Conservation (phyloP, 2,888 invertebrate species). For the Eilema caniola region DNA sequence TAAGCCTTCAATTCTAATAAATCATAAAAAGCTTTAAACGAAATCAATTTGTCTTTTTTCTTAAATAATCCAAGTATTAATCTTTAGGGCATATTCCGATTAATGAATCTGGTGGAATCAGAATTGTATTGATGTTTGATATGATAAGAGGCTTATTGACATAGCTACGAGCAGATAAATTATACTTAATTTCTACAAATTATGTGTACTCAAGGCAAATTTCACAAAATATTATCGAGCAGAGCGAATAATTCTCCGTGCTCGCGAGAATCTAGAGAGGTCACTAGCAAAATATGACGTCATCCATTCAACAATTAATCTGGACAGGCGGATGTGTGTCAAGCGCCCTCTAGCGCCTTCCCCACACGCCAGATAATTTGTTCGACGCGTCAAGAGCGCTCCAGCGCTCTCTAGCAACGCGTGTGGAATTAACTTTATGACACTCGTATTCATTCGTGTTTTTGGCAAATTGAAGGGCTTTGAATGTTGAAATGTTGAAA, state of each 20-base stretch:
- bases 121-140: not conserved
- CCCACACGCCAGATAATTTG: slow-evolving; percentile 63
- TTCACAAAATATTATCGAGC: not conserved
- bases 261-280: slow-evolving; percentile 13
- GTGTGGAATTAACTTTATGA: slow-evolving; percentile 54
- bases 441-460: slow-evolving; percentile 42
- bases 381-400: slow-evolving; percentile 57
- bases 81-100: not conserved
- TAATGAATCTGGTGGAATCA: too few species aligned
- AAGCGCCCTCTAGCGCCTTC: slow-evolving; percentile 57
- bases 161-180: not conserved
- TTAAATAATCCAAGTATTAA: not conserved
- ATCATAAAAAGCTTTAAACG: not conserved
- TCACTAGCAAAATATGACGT: slow-evolving; percentile 21
- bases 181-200: not conserved
- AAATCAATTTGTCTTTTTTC: not conserved
- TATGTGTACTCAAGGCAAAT: not conserved
- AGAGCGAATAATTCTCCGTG: slow-evolving; percentile 6
- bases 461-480: slow-evolving; percentile 40
- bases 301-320: slow-evolving; percentile 61
- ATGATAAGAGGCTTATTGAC: not conserved
- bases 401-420: slow-evolving; percentile 29
- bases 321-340: slow-evolving; percentile 65
- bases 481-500: not conserved
- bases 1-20: not conserved